phyloP scores from a whole-genome alignment of 1,140 invertebrate species.

The Tetramorium alpestre region DNA sequence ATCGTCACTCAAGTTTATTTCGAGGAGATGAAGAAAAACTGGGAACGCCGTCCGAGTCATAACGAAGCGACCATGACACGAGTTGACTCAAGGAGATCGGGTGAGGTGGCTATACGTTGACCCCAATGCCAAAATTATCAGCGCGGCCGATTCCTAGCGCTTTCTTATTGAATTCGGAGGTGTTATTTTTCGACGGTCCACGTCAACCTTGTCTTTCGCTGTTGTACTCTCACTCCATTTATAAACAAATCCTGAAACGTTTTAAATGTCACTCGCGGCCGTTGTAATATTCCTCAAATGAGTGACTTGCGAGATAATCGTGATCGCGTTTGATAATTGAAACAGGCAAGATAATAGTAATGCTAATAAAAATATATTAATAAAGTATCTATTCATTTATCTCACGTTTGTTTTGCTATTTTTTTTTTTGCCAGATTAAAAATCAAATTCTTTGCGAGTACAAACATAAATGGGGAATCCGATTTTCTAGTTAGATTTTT shows the following conservation, averaged over 20 bases:
- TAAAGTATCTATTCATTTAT: background rate
- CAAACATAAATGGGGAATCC: background rate
- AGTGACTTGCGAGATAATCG: background rate
- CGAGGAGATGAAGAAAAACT: background rate
- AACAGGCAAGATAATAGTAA: background rate
- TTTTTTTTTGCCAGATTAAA: background rate
- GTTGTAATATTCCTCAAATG: background rate
- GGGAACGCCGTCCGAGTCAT: conserved; percentile 59
- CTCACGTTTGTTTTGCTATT: background rate
- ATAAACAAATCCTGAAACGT: background rate
- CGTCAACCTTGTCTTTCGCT: background rate
- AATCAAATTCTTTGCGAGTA: background rate
- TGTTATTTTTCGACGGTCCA: conserved; percentile 14
- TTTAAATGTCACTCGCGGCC: background rate
- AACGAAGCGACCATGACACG: conserved; percentile 80
- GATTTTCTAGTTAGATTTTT: background rate
- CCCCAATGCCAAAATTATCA: conserved; percentile 75
- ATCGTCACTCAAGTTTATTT: background rate
- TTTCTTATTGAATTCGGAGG: conserved; percentile 49
- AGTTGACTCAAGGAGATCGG: conserved; percentile 81
- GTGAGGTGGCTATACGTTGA: conserved; percentile 74
- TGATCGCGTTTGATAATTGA: background rate
- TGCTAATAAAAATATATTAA: background rate
- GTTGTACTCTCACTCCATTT: conserved; percentile 45
- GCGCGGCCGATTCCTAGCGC: conserved; percentile 23